Conservation (phyloP, 2,113 vertebrate species). For the Hippocampus zosterae region DNA sequence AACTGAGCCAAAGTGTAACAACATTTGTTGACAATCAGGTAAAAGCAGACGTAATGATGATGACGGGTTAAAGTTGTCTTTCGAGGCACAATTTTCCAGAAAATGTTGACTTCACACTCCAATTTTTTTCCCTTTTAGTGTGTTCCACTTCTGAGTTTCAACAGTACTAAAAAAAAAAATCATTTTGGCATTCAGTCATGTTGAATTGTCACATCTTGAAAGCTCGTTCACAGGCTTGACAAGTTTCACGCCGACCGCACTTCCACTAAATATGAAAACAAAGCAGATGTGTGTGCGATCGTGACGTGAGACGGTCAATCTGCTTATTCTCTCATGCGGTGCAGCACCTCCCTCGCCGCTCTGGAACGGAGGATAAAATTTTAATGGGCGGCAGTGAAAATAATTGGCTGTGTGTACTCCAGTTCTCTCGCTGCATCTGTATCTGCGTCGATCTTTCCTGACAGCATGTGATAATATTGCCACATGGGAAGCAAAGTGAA, state of each 20-base stretch:
- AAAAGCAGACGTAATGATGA: no score
- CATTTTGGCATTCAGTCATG: no score
- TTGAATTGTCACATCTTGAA: neutral
- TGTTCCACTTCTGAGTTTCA: no score
- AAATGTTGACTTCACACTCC: neutral
- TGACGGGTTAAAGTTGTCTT: neutral
- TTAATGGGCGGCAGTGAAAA: constrained; percentile 30
- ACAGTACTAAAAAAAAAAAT: no score
- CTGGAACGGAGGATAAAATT: constrained; percentile 29
- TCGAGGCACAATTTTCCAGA: neutral
- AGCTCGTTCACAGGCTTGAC: neutral
- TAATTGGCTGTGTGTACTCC: constrained; percentile 9
- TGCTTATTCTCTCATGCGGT: constrained; percentile 5
- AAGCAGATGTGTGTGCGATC: neutral
- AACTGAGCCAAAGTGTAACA: neutral
- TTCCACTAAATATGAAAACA: neutral
- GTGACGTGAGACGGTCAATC: neutral
- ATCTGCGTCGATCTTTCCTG: constrained; percentile 28
- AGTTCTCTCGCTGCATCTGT: constrained; percentile 13
- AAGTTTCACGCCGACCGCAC: neutral
- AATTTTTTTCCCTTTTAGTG: neutral
- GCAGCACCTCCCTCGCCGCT: constrained; percentile 14
- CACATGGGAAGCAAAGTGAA: constrained; percentile 53
- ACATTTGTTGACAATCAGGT: no score
- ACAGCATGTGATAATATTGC: constrained; percentile 49